Base-by-base conservation (phyloP, 2,888 invertebrate genomes). In the Diabrotica balteata region DNA sequence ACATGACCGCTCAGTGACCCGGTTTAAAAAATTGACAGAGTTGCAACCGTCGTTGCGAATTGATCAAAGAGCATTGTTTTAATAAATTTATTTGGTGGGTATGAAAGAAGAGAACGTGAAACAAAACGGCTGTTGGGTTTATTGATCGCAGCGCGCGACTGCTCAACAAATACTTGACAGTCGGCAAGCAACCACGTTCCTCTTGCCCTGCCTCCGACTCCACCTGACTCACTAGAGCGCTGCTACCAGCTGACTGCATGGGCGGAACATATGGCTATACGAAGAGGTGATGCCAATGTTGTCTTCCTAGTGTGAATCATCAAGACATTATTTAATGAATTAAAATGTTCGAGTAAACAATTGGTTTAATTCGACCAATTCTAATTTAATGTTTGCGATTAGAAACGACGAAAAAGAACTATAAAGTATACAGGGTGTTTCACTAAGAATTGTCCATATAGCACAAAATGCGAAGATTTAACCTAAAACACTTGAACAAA, bases 91-190 rank as follows among this genome's bases (percentile, higher is more conserved):
- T 10, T 57, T 57, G 57, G 44, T 44, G 10, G 63, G 1, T 42
- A 8, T 42, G 17, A 42, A 46, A 53, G 43, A 49, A 54, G 57
- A 58, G 47, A 52, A 59, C 59, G 32, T 49, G 52, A 46, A 46
- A 67, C 62, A 45, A 46, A 57, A 45, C 76, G 77, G 75, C 75
- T 78, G 71, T 62, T 52, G 57, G 46, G 66, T 71, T 59, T 71
- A 72, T 72, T 69, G 71, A 72, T 70, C 73, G 72, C 65, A 58
- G 64, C 66, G 69, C 65, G 68, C 73, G 71, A 69, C 72, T 73
- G 52, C 53, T 63, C 66, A 45, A 62, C 63, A 66, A 61, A 68
- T 61, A 70, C 68, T 67, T 71, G 69, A 67, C 70, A 62, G 59
- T 44, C 66, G 62, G 61, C n/a, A 70, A 65, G 68, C 68, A 60